Conservation (phyloP, 2,888 invertebrate genomes). For the Nemotelus pantherinus region DNA sequence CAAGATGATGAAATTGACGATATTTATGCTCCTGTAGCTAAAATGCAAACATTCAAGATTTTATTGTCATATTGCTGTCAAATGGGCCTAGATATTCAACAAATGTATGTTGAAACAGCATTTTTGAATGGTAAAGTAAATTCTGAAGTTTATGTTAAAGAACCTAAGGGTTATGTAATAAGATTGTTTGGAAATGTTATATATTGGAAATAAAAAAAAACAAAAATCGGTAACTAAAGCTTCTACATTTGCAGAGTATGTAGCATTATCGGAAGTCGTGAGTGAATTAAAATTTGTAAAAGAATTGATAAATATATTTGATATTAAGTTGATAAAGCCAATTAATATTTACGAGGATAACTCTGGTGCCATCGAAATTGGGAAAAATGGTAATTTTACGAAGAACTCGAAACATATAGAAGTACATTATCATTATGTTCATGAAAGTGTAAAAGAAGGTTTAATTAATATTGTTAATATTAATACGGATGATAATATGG, state of each 20-base stretch:
- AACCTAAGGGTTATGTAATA: constrained; percentile 57
- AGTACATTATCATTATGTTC: constrained; percentile 52
- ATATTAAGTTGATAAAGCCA: constrained; percentile 51
- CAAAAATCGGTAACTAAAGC: constrained; percentile 56
- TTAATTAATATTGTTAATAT: constrained; percentile 55
- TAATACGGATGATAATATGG: constrained; percentile 53
- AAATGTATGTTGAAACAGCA: no score
- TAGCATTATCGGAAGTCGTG: constrained; percentile 54
- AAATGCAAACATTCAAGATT: constrained; percentile 55
- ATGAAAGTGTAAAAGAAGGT: constrained; percentile 54
- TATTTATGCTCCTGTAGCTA: constrained; percentile 48
- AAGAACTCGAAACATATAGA: constrained; percentile 26
- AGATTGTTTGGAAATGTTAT: constrained; percentile 57
- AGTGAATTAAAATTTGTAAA: constrained; percentile 53
- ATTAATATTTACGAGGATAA: constrained; percentile 56
- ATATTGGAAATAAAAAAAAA: constrained; percentile 57
- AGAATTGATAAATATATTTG: constrained; percentile 52
- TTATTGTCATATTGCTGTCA: no score
- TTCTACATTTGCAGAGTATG: constrained; percentile 56
- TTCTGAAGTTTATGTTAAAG: constrained; percentile 53
- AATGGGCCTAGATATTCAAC: no score
- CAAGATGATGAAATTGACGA: constrained; percentile 45
- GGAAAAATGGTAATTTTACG: constrained; percentile 45
- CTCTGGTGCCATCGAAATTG: constrained; percentile 54
- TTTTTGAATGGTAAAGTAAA: constrained; percentile 51